These are phyloP conservation scores for Felis chaus DNA, from an alignment of 2,113 vertebrate genomes.

Conservation along the genomic window DNA sequence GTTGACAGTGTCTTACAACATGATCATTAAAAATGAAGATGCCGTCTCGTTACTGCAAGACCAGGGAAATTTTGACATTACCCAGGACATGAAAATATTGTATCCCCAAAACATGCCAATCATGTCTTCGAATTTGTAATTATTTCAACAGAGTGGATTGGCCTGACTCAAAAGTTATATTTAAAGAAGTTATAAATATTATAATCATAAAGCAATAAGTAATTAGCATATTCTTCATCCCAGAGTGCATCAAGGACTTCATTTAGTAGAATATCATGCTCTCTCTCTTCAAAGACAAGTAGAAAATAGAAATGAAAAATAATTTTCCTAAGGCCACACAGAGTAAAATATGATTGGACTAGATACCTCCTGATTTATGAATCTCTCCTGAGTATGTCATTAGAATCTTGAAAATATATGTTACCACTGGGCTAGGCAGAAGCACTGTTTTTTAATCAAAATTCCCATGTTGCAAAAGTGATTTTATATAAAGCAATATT, in stretches of 20 bases:
- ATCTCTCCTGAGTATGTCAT: neutral
- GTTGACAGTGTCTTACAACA: neutral
- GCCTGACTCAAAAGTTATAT: neutral
- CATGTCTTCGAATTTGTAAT: neutral
- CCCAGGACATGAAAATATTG: constrained; percentile 8
- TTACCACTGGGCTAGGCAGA: neutral
- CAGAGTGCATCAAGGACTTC: neutral
- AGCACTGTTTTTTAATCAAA: constrained; percentile 26
- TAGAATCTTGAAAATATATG: constrained; percentile 46
- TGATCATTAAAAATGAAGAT: constrained; percentile 45
- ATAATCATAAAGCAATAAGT: neutral
- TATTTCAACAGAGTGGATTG: constrained; percentile 19
- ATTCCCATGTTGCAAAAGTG: constrained; percentile 36
- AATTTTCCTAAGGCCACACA: constrained; percentile 1
- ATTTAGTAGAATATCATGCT: constrained; percentile 13
- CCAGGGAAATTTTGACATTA: constrained; percentile 28
- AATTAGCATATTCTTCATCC: constrained; percentile 2
- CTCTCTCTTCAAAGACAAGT: constrained; percentile 49
- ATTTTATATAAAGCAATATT: constrained; percentile 61
- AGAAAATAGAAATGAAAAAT: constrained; percentile 29
- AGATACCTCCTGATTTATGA: constrained; percentile 39
- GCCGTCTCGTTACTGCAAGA: neutral
- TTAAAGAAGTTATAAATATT: constrained; percentile 19
- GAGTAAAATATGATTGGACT: constrained; percentile 14
- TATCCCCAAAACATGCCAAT: constrained; percentile 9